Base-by-base conservation (phyloP, 1,140 invertebrate species). In the Nylanderia fulva region DNA sequence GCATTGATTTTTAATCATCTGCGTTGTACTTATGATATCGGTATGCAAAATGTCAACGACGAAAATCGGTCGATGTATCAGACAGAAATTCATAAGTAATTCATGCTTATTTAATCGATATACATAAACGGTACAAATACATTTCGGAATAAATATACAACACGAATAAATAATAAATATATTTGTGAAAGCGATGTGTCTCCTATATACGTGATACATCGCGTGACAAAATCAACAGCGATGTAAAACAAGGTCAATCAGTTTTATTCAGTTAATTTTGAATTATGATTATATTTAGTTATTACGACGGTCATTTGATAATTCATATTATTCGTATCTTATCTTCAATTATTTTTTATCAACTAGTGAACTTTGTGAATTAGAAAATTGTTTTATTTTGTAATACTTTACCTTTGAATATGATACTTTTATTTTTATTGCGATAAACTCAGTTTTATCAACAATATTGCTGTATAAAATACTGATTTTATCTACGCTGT, bases 1-100 rank as follows among this genome's bases (percentile, higher is more conserved):
- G 86, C 64, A 72, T 11, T 9, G 71, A 71, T 54, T 87, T 87
- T 88, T 88, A 82, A 88, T 88, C 68, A 64, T 71, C 54, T 64
- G 33, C 24, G 29, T 21, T 0, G 29, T 29, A n/a, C n/a, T n/a
- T n/a, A 27, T 72, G 76, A 82, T n/a, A n/a, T 75, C 21, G 13
- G 11, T 39, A 56, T 42, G 54, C 11, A 45, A 86, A 84, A 83
- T 86, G 45, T 63, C 60, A 63, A 39, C 33, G 61, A 39, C 27
- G 33, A 74, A 54, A 60, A 33, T 58, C 29, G 45, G 71, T 80
- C 2, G 13, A 27, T 39, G 13, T 56, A 11, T 29, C 33, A 54
- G 11, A 42, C n/a, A 33, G 60, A 8, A 21, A 45, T 29, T 79
- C 63, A 48, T 58, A 60, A 52, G 48, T 75, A 74, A 48, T 45